Evolutionary conservation across 2,888 invertebrate species (phyloP), one percentile per base, ranked within the genome.

Genomic region (Endomychus coccineus): DNA sequence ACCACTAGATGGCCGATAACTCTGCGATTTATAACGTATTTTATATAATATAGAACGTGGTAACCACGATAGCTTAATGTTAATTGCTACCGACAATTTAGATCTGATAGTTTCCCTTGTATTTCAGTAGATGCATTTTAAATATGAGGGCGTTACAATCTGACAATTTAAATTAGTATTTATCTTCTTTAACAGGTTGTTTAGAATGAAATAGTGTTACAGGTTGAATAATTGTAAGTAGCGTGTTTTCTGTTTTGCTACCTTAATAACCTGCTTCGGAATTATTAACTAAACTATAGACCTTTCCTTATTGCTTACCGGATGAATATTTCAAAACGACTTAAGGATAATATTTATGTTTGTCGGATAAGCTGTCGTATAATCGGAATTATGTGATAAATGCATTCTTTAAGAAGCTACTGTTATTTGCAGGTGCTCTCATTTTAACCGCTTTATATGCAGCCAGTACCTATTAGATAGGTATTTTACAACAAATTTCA

Each of bases 11-110:
- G 48, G 45, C 34, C 50, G 58, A 58, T 59, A 58, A 51, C 45
- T 29, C 40, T 23, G 49, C 45, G 51, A 59, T 60, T 58, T 60
- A 60, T 54, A 51, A 50, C 48, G 45, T 41, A 54, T 56, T 55
- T 52, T 50, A 55, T 53, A 55, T 55, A 52, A 55, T 56, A 55
- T 52, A 50, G 48, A 48, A 49, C 48, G 50, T 50, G 50, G 48
- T 48, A 51, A 51, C 45, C 50, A 41, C 44, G 48, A 49, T 48
- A 36, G 4, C 25, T 13, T 13, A 2, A 16, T 28, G 52, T 54
- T 55, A 52, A 52, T 52, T 52, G 53, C 52, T 48, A 48, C 52
- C 48, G 47, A 51, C 49, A 43, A 44, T 44, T 42, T 27, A 35
- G 39, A 45, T 48, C 44, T 41, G 44, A 50, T 48, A 48, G 48